Conservation (phyloP, 2,888 invertebrate genomes). For the Spisula subtruncata region DNA sequence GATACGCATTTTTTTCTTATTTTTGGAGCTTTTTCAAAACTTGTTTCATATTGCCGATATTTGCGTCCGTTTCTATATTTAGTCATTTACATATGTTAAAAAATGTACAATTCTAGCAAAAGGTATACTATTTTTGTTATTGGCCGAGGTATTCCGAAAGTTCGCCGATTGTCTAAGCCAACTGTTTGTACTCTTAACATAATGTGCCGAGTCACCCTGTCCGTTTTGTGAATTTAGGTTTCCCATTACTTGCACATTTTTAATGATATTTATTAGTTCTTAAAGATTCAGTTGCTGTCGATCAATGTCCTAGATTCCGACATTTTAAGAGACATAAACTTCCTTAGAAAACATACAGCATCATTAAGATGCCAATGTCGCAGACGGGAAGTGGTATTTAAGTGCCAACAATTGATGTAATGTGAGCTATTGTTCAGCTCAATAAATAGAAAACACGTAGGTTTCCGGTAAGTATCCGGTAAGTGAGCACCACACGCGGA, state of each 20-base stretch:
- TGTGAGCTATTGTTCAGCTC: background rate
- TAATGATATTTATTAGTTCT: background rate
- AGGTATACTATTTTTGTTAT: too few species aligned
- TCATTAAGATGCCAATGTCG: background rate
- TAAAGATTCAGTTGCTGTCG: background rate
- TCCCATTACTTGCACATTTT: background rate
- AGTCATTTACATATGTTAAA: too few species aligned
- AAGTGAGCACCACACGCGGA: background rate
- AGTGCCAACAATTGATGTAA: background rate
- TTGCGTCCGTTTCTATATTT: too few species aligned
- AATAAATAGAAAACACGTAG: background rate
- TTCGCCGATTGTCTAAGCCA: too few species aligned
- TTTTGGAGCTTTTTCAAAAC: too few species aligned
- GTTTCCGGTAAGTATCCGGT: background rate
- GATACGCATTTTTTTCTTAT: too few species aligned
- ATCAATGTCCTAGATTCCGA: background rate
- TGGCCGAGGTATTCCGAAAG: too few species aligned
- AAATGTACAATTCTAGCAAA: too few species aligned
- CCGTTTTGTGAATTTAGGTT: background rate
- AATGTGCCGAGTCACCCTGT: background rate
- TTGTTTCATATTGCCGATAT: too few species aligned
- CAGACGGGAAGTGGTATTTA: background rate
- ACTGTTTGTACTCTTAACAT: background rate
- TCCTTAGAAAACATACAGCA: background rate
- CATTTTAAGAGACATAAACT: background rate